Evolutionary conservation across 1,140 invertebrate species (phyloP).

Genomic region (Phthorimaea operculella): DNA sequence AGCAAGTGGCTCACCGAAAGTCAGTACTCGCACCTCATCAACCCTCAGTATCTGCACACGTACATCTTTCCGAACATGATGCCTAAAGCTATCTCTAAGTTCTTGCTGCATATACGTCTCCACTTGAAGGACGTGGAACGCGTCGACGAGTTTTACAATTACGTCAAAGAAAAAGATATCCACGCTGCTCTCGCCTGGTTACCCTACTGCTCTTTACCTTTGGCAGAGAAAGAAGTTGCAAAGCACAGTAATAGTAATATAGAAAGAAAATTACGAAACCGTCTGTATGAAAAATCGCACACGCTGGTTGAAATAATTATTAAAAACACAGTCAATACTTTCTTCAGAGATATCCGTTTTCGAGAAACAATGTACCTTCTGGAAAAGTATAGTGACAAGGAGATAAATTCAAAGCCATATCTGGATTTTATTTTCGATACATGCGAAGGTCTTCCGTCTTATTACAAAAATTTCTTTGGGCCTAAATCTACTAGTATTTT

Average conservation of each 20-base stretch:
- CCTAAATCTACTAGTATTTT: conserved; percentile 8
- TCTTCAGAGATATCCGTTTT: not conserved
- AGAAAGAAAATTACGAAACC: conserved; percentile 1
- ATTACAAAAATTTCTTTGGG: not conserved
- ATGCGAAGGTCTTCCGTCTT: not conserved
- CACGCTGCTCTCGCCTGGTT: conserved; percentile 9
- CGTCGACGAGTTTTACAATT: conserved; percentile 9
- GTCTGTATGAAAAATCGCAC: conserved; percentile 3
- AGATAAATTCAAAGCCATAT: not conserved
- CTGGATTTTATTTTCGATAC: not conserved
- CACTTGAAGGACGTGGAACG: conserved; percentile 5
- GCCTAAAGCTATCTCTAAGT: conserved; percentile 8
- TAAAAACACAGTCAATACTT: not conserved
- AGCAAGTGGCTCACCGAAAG: conserved; percentile 9
- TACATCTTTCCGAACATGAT: conserved; percentile 12
- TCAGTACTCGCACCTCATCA: conserved; percentile 9
- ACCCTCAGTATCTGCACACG: conserved; percentile 9
- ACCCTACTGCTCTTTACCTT: conserved; percentile 4
- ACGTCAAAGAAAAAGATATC: conserved; percentile 5
- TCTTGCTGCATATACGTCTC: conserved; percentile 9
- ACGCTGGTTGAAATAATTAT: not conserved
- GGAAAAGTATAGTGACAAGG: not conserved
- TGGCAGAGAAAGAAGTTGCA: conserved; percentile 5
- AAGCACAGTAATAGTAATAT: too few relatives aligned
- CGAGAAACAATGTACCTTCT: conserved; percentile 5